Evolutionary conservation across 2,888 invertebrate species (phyloP), one percentile per base, ranked within the genome.

Genomic region (Lasioglossum oenotherae): DNA sequence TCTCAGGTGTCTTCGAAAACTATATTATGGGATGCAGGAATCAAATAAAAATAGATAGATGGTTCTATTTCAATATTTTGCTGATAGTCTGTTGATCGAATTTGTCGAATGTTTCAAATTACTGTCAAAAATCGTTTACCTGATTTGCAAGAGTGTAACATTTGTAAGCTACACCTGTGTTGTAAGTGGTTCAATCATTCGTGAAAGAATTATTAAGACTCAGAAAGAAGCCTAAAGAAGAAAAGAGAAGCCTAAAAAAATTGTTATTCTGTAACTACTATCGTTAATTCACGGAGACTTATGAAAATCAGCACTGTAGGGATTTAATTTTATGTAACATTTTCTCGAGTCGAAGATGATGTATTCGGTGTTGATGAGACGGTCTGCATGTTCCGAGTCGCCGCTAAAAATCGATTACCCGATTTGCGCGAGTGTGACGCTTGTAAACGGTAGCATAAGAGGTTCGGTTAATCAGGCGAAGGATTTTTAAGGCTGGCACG

Each of bases 401-500:
- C 64, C 16, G 31, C 1, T 31, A 19, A 64, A 64, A 64, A 31
- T 64, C 64, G 64, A 19, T 64, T 19, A 35, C 6, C 19, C 64
- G 64, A 64, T 35, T 19, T 19, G 8, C 31, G 64, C 16, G 64
- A 64, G 19, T 8, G 31, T 31, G 19, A 31, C 19, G 19, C 31
- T 64, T 8, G 10, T 69, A 38, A 35, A 38, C 38, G 41, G 71
- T 38, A 69, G 35, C 69, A 2, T 71, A 74, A 69, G 35, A 38
- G 53, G 53, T 73, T 49, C 78, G 35, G 31, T 64, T 67, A 35
- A 76, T 71, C 41, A 57, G 69, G 57, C 69, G 60, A 76, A 75
- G 46, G 84, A 84, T 85, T 85, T 79, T 85, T 79, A 84, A 60
- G 78, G 82, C 44, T 73, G 71, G 64, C 77, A 78, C 78, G 85